Percentiles rank a stretch among this genome's conserved stretches.
Conservation (phyloP, 2,113 vertebrate genomes). For the Delphinus delphis region DNA sequence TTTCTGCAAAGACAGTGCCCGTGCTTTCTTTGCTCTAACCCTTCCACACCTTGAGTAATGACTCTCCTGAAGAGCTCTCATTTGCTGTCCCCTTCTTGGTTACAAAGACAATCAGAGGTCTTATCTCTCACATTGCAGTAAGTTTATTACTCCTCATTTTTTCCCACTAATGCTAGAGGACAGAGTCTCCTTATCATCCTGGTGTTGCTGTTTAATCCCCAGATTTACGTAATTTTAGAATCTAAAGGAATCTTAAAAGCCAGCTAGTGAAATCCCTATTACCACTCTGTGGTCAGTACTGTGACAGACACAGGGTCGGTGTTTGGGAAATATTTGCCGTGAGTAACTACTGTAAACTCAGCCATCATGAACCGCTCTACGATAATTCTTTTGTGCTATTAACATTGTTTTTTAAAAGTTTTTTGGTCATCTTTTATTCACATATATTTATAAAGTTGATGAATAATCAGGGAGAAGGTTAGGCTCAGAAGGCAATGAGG, state of each 20-base stretch:
- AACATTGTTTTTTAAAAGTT: neutral
- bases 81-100: neutral
- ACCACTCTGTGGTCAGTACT: neutral
- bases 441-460: neutral
- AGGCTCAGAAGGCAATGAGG: neutral
- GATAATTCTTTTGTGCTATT: neutral
- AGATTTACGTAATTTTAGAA: neutral
- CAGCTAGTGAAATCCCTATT: neutral
- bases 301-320: neutral
- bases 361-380: neutral
- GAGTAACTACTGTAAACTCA: neutral
- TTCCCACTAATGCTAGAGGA: neutral
- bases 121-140: neutral
- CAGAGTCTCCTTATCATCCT: neutral
- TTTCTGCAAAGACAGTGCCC: neutral
- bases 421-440: neutral
- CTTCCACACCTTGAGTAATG: neutral
- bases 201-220: neutral
- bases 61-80: too few relatives aligned
- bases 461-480: neutral
- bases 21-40: neutral
- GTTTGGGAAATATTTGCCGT: neutral
- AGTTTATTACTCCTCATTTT: neutral
- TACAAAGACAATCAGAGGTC: neutral
- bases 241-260: neutral